A percentile compares a stretch with the other conserved stretches of the same genome.
Evolutionary conservation across 1,140 invertebrate genomes (phyloP).

Genomic region (Globodera ellingtonae): DNA sequence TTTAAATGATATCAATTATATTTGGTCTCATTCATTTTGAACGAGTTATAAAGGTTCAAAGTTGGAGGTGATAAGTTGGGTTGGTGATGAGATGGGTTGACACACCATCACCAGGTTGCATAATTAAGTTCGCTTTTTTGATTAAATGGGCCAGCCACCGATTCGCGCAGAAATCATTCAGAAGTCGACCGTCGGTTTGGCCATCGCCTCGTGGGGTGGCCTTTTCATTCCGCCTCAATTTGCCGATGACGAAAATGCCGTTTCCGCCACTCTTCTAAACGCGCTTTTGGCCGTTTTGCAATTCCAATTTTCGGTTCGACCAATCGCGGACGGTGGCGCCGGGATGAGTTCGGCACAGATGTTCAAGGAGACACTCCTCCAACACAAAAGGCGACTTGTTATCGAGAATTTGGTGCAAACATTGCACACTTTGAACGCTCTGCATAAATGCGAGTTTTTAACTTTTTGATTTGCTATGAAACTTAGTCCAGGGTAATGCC

Average conservation of each 20-base stretch:
- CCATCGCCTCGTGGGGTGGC: constrained; percentile 51
- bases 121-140: too few species aligned
- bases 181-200: constrained; percentile 10
- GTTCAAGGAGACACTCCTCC: constrained; percentile 8
- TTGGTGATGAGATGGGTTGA: too few species aligned
- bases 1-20: too few species aligned
- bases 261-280: constrained; percentile 34
- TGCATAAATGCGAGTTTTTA: constrained; percentile 32
- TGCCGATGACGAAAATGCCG: constrained; percentile 12
- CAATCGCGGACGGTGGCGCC: neutral
- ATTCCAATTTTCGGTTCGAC: constrained; percentile 5
- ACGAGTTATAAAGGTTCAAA: too few species aligned
- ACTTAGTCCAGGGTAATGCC: too few species aligned
- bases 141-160: neutral
- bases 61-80: too few species aligned
- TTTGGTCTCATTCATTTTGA: too few species aligned
- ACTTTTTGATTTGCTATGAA: neutral
- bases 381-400: constrained; percentile 22
- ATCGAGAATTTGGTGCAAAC: constrained; percentile 42
- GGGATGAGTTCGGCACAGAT: neutral
- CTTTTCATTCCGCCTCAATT: constrained; percentile 23
- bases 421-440: constrained; percentile 31
- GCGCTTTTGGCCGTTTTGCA: constrained; percentile 24
- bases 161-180: constrained; percentile 40
- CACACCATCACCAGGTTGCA: too few species aligned